Conservation (phyloP, 1,140 invertebrate genomes). For the Drosophila ercepeae region DNA sequence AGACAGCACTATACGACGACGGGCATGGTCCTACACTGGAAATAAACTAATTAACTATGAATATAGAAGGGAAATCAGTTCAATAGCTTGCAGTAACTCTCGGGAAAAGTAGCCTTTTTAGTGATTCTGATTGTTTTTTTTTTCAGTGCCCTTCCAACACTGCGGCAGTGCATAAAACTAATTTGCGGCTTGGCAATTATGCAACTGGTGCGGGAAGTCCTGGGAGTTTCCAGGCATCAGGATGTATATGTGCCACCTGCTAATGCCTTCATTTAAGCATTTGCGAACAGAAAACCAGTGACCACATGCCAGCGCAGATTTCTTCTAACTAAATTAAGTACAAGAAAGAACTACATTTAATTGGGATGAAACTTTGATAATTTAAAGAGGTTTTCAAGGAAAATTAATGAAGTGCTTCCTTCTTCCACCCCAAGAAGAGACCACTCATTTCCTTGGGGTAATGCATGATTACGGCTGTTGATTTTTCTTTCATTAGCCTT, state of each 20-base stretch:
- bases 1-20: constrained; percentile 10
- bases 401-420: constrained; percentile 30
- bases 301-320: constrained; percentile 16
- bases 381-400: not conserved
- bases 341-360: not conserved
- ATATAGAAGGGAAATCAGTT: not conserved
- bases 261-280: constrained; percentile 60
- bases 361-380: not conserved
- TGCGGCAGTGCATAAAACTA: constrained; percentile 66
- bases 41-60: not conserved
- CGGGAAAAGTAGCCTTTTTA: not conserved
- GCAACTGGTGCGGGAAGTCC: constrained; percentile 5
- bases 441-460: constrained; percentile 24
- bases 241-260: constrained; percentile 1
- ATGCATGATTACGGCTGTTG: constrained; percentile 52
- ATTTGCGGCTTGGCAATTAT: constrained; percentile 69
- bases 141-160: constrained; percentile 1
- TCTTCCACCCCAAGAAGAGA: constrained; percentile 1
- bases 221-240: not conserved
- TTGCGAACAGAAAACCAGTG: constrained; percentile 42
- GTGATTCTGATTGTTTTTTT: constrained; percentile 1
- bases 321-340: constrained; percentile 1
- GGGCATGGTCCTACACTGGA: constrained; percentile 7
- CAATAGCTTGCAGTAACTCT: not conserved
- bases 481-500: constrained; percentile 70